Conservation (phyloP, 2,797 vertebrate genomes). For the Erpetoichthys calabaricus region DNA sequence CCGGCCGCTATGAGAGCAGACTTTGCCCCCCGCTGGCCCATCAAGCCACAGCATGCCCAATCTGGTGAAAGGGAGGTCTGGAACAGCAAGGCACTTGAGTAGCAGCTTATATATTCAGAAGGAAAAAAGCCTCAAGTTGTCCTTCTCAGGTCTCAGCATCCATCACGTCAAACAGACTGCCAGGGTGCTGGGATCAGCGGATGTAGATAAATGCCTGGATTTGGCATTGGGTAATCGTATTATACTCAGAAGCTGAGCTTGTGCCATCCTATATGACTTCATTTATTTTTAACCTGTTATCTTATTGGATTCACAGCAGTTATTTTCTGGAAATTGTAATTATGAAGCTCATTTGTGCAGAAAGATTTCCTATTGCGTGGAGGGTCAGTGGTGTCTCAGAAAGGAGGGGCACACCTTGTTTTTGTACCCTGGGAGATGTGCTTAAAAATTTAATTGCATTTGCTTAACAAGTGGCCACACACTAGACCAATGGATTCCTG, state of each 20-base stretch:
- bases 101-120: background rate
- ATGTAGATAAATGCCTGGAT: conserved; percentile 25
- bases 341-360: background rate
- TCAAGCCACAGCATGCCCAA: conserved; percentile 1
- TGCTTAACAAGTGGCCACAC: too few relatives aligned
- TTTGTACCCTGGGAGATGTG: too few relatives aligned
- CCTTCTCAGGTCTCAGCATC: conserved; percentile 11
- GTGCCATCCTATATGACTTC: background rate
- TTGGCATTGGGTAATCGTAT: conserved; percentile 18
- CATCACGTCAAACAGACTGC: conserved; percentile 6
- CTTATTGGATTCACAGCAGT: conserved; percentile 8
- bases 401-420: too few relatives aligned
- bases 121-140: conserved; percentile 2
- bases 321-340: background rate
- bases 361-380: too few relatives aligned
- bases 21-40: conserved; percentile 1
- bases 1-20: conserved; percentile 14
- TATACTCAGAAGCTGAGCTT: conserved; percentile 4
- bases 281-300: background rate
- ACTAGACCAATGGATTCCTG: too few relatives aligned
- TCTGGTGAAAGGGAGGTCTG: conserved; percentile 3
- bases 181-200: conserved; percentile 14
- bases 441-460: too few relatives aligned
- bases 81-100: conserved; percentile 3
- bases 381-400: too few relatives aligned